These are phyloP conservation scores for Phasia obesa DNA, from an alignment of 2,888 invertebrate species.

Conservation along the genomic window DNA sequence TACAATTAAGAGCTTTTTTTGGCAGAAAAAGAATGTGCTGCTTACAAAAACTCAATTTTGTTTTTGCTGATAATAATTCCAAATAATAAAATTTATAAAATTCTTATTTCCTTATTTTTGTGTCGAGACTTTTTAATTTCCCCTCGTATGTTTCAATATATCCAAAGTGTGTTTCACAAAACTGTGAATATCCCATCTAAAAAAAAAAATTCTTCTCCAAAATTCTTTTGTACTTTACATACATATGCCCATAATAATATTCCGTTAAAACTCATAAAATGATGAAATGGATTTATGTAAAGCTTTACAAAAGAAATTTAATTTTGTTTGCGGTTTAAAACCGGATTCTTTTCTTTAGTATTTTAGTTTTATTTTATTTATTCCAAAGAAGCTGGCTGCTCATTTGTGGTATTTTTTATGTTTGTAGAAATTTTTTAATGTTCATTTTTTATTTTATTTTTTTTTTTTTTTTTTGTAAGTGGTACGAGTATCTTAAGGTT, in stretches of 20 bases:
- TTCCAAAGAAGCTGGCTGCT: conserved; percentile 47
- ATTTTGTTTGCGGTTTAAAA: conserved; percentile 53
- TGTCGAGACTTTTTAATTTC: too few species aligned
- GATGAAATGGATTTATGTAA: conserved; percentile 3
- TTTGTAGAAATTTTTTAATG: neutral
- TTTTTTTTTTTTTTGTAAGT: neutral
- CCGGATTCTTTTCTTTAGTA: conserved; percentile 41
- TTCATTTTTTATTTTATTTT: conserved; percentile 12
- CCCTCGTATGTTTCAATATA: too few species aligned
- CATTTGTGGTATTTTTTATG: conserved; percentile 27
- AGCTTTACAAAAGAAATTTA: conserved; percentile 32
- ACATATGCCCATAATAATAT: conserved; percentile 21
- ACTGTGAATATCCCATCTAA: neutral
- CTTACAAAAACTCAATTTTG: too few species aligned
- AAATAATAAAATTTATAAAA: too few species aligned
- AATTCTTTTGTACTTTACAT: neutral
- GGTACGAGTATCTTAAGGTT: conserved; percentile 62
- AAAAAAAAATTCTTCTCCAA: neutral
- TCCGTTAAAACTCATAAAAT: conserved; percentile 30
- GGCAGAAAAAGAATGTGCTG: too few species aligned
- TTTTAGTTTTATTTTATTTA: conserved; percentile 35
- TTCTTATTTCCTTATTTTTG: too few species aligned
- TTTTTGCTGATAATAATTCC: too few species aligned
- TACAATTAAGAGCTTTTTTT: too few species aligned
- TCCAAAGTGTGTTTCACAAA: too few species aligned